phyloP scores from a whole-genome alignment of 2,113 vertebrate species.

The Pomatorhinus ruficollis region DNA sequence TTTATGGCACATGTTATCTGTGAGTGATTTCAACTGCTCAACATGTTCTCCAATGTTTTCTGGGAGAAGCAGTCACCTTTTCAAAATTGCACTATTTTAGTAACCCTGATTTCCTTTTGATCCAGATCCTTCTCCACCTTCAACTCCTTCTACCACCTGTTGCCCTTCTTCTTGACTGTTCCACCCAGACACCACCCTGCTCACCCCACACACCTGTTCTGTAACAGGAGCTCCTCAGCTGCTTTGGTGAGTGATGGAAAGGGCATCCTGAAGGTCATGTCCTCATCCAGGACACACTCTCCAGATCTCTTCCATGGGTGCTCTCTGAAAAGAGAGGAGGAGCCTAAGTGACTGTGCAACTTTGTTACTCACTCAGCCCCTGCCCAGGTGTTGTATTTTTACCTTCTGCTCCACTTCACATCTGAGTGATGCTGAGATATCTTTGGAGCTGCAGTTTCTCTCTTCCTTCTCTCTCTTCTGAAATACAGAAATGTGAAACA shows the following conservation, averaged over 20 bases:
- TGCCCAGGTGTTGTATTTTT: not conserved
- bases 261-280: not conserved
- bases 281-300: not conserved
- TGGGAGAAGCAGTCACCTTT: not conserved
- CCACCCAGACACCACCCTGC: not conserved
- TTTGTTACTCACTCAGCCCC: not conserved
- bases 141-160: not conserved
- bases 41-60: not conserved
- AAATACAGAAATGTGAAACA: not conserved
- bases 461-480: not conserved
- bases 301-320: not conserved
- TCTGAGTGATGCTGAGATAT: not conserved
- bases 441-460: not conserved
- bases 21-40: not conserved
- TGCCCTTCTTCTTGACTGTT: not conserved
- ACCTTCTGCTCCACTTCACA: not conserved
- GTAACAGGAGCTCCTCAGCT: slow-evolving; percentile 42
- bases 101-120: not conserved
- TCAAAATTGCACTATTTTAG: not conserved
- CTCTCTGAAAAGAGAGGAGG: not conserved
- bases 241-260: slow-evolving; percentile 20
- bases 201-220: not conserved
- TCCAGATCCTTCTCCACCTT: not conserved
- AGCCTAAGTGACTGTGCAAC: not conserved
- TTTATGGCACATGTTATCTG: not conserved